Conservation (phyloP, 2,797 vertebrate species). For the Rhinophrynus dorsalis region DNA sequence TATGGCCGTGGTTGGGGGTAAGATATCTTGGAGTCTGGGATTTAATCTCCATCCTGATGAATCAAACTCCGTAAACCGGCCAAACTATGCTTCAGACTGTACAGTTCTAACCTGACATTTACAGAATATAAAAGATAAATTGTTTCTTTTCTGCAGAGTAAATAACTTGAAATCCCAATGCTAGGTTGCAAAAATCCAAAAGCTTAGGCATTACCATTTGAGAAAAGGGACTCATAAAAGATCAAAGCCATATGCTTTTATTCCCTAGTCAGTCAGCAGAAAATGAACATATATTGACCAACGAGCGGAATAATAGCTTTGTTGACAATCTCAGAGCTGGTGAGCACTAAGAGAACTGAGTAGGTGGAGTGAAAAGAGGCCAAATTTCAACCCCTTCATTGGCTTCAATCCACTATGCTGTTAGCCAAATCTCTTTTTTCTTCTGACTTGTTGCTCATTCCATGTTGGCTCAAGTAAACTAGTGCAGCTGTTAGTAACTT, state of each 20-base stretch:
- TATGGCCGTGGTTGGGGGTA: too few species aligned
- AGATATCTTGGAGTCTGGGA: too few species aligned
- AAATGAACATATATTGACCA: slow-evolving; percentile 61
- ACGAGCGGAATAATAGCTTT: slow-evolving; percentile 64
- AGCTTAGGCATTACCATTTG: slow-evolving; percentile 20
- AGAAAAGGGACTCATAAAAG: slow-evolving; percentile 52
- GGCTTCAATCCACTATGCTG: background rate
- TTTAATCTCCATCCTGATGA: too few species aligned
- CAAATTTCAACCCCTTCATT: background rate
- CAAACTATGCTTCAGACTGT: too few species aligned
- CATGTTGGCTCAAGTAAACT: background rate
- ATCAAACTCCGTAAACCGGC: too few species aligned
- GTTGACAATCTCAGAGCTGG: slow-evolving; percentile 56
- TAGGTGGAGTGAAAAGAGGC: slow-evolving; percentile 8
- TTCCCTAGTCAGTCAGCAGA: slow-evolving; percentile 54
- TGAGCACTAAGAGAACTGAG: slow-evolving; percentile 49
- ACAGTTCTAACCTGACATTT: too few species aligned
- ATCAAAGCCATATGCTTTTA: slow-evolving; percentile 37
- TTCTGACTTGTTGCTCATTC: background rate
- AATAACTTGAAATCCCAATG: slow-evolving; percentile 13
- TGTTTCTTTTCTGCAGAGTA: slow-evolving; percentile 38
- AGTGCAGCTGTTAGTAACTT: background rate
- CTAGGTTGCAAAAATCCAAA: slow-evolving; percentile 44
- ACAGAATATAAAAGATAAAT: too few species aligned
- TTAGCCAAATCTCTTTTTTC: slow-evolving; percentile 18